Base-by-base conservation (phyloP, 2,888 invertebrate species). In the Pollenia labialis region DNA sequence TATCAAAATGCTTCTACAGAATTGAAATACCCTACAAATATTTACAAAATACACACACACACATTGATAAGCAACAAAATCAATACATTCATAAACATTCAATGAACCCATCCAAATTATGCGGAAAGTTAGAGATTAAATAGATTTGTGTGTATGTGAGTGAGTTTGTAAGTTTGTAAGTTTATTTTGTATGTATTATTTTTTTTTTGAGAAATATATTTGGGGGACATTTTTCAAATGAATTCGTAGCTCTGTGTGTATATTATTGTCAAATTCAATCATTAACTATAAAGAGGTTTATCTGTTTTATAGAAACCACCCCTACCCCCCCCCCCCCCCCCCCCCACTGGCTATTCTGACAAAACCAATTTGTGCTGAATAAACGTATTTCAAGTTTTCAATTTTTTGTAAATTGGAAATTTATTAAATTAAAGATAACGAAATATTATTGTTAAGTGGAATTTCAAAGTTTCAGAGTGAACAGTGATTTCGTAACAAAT, bases 51-150 rank as follows among this genome's bases (percentile, higher is more conserved):
- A 32, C 3, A 40, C 16, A 54, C 16, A 54, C 11, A 8, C 8
- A 52, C 9, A 8, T 16, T 23, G 2, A 23, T 4, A 32, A 58
- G 14, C 14, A 58, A 32, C 58, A 58, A 58, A n/a, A 58, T 58
- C 58, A 58, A 58, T 58, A 56, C 8, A 40, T 58, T 32, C 32
- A 32, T 32, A 32, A 32, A 32, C 40, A 14, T 58, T 10, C 40
- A 12, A n/a, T 14, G 14, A 8, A 56, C 23, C 56, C 56, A 23
- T 56, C 2, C 58, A 32, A 58, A 58, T 40, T 14, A 32, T 58
- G 58, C 58, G 14, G n/a, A 58, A 58, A 58, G 58, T 58, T 32
- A 58, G 8, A 58, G 40, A 58, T 32, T 58, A 58, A 58, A 58
- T 58, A 58, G 58, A 58, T 58, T 58, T 32, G 40, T 12, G 10